A percentile compares a stretch with the other conserved stretches of the same genome.
Conservation (phyloP, 2,113 vertebrate genomes). For the Brienomyrus brachyistius region DNA sequence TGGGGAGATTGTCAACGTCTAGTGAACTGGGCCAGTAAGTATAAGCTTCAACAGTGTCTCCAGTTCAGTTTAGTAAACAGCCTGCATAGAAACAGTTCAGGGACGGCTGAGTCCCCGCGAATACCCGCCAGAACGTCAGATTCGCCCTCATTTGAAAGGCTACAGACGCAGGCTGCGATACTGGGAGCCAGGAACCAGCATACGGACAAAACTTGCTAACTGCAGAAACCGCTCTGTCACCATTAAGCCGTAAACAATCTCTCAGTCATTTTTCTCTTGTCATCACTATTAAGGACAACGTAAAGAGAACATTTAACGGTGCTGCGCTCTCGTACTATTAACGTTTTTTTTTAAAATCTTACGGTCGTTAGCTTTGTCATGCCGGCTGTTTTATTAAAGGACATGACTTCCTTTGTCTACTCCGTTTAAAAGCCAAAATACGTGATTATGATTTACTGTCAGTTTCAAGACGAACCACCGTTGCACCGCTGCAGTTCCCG, state of each 20-base stretch:
- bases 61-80: neutral
- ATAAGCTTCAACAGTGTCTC: neutral
- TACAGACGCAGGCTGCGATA: neutral
- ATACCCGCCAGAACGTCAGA: neutral
- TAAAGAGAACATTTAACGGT: neutral
- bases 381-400: neutral
- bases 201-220: neutral
- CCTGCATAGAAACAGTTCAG: neutral
- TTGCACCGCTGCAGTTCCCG: neutral
- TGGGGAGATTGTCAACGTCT: neutral
- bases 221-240: neutral
- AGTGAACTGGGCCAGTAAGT: neutral
- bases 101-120: neutral
- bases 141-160: neutral
- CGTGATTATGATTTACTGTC: neutral
- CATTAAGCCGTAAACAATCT: neutral
- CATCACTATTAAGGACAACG: neutral
- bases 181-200: neutral
- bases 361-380: neutral
- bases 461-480: neutral
- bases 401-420: neutral
- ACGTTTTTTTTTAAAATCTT: neutral
- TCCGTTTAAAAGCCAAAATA: neutral
- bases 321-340: neutral
- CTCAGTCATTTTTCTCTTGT: neutral